Evolutionary conservation across 2,797 vertebrate species (phyloP).

Genomic region (Pipistrellus pipistrellus): DNA sequence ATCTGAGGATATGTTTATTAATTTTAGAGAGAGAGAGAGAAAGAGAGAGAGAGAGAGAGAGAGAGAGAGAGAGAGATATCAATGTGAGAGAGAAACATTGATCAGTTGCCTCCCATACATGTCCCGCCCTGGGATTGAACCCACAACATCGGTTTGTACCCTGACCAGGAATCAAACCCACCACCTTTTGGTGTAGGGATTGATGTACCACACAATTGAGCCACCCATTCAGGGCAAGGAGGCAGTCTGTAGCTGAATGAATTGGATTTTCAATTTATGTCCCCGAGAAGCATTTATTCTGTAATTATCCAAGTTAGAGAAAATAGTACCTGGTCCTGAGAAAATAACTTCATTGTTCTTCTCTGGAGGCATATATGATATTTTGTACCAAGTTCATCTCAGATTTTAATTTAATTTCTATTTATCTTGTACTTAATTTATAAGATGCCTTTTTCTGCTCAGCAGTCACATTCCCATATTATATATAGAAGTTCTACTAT

Average conservation of each 20-base stretch:
- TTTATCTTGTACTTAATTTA: slow-evolving; percentile 2
- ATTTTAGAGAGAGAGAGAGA: no score
- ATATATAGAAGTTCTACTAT: neutral
- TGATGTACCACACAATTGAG: no score
- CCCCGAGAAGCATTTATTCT: neutral
- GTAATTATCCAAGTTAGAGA: neutral
- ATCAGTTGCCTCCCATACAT: no score
- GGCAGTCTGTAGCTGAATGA: neutral
- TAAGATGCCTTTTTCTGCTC: neutral
- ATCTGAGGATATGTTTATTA: no score
- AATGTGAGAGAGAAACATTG: no score
- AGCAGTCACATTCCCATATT: neutral
- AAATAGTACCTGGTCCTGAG: neutral
- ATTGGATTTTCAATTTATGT: neutral
- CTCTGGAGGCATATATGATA: neutral
- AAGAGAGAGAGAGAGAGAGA: no score
- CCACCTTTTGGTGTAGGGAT: no score
- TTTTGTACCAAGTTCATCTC: neutral
- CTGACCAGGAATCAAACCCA: no score
- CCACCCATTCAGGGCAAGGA: no score
- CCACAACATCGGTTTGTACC: no score
- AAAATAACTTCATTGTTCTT: neutral
- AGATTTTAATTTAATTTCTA: slow-evolving; percentile 18
- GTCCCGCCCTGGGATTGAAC: no score
- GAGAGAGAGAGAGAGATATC: no score